Evolutionary conservation across 2,797 vertebrate genomes (phyloP), one percentile per base, ranked within the genome.

Genomic region (Denticeps clupeoides): DNA sequence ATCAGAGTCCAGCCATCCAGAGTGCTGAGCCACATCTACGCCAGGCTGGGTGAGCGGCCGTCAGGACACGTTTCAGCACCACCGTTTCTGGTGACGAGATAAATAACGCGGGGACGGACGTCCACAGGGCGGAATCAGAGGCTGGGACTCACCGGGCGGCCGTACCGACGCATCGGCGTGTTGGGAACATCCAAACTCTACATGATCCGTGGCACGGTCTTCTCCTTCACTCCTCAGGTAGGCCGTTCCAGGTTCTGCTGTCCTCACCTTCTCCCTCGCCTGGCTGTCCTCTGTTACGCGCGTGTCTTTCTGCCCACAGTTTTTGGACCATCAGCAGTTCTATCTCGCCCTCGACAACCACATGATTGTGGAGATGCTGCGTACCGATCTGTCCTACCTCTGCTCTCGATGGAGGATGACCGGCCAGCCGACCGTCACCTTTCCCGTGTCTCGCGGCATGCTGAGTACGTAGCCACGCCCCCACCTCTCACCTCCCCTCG

Each of bases 351-450:
- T 97, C 10, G 95, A 99, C 79, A 99, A 92, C 75, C 86, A 85
- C 52, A 99, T 99, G 93, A 98, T 98, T 2, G 89, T 99, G 54
- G 95, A 99, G 75, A 97, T 98, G 91, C 61, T 99, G 64, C 86
- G 92, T 58, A 94, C 91, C 0, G 93, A 99, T 41, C 87, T 99
- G 3, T 84, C 92, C 0, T 99, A 97, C 75, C 80, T 98, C 13
- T 85, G 93, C 4, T 93, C 90, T 54, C 85, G 91, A 24, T 99
- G 95, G 95, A 87, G 92, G 67, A 96, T 97, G 89, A 96, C 91
- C 0, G 95, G 94, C 3, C 85, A 68, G 1, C 95, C 95, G 0
- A 97, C 89, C 0, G 86, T 98, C 71, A 95, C 88, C 1, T 94
- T 99, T 40, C 92, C 89, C 1, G 25, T 99, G 48, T 93, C 89